Conservation (phyloP, 2,113 vertebrate species). For the Gopherus evgoodei region DNA sequence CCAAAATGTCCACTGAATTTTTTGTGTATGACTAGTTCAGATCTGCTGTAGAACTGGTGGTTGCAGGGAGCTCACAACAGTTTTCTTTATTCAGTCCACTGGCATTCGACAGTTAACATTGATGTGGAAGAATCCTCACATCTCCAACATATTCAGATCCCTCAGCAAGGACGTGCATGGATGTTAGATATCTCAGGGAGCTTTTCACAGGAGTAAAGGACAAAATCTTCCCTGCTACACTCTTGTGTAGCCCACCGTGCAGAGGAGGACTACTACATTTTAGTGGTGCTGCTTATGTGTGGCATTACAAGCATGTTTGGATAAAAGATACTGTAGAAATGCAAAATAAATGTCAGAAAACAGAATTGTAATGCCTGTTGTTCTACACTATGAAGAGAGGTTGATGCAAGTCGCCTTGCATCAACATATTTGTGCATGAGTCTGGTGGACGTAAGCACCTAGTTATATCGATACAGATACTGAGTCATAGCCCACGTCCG, state of each 20-base stretch:
- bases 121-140: not conserved
- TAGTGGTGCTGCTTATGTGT: not conserved
- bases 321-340: not conserved
- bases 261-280: not conserved
- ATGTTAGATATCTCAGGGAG: not conserved
- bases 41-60: not conserved
- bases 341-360: not conserved
- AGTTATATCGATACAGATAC: too few relatives aligned
- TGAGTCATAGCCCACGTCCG: not conserved
- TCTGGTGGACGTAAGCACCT: not conserved
- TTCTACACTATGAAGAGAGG: not conserved
- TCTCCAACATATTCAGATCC: not conserved
- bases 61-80: not conserved
- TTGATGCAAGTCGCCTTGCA: not conserved
- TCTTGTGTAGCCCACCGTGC: not conserved
- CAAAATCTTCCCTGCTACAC: not conserved
- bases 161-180: not conserved
- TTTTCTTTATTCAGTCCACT: not conserved
- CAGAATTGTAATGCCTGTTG: not conserved
- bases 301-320: not conserved
- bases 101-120: not conserved
- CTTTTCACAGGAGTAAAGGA: not conserved
- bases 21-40: not conserved
- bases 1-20: not conserved
- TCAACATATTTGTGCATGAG: not conserved